Evolutionary conservation across 2,113 vertebrate genomes (phyloP).

Genomic region (Pandion haliaetus): DNA sequence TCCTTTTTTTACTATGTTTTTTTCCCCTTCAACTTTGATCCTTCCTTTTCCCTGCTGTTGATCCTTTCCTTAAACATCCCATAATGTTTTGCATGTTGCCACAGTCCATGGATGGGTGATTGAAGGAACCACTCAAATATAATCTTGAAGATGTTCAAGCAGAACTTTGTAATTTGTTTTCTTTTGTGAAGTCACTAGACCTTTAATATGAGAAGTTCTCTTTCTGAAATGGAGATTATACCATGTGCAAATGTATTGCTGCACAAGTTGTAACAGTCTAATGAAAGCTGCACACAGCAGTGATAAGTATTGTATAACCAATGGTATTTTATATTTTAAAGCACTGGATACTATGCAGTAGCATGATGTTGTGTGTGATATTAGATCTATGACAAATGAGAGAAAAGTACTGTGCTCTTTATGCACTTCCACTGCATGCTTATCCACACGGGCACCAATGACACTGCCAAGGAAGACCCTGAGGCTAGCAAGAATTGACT

Average conservation of each 20-base stretch:
- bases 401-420: not conserved
- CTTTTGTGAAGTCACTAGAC: not conserved
- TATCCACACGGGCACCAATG: not conserved
- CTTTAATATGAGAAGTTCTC: not conserved
- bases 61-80: not conserved
- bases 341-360: not conserved
- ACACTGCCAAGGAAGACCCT: not conserved
- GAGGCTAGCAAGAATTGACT: not conserved
- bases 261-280: not conserved
- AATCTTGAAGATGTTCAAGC: not conserved
- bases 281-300: not conserved
- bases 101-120: not conserved
- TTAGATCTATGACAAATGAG: not conserved
- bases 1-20: not conserved
- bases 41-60: not conserved
- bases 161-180: not conserved
- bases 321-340: not conserved
- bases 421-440: not conserved
- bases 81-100: not conserved
- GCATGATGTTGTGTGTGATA: not conserved
- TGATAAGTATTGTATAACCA: not conserved
- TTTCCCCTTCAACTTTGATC: not conserved
- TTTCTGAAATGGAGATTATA: not conserved
- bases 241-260: not conserved
- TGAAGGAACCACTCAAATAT: not conserved